Evolutionary conservation across 1,140 invertebrate species (phyloP).

Genomic region (Phymorhynchus buccinoides): DNA sequence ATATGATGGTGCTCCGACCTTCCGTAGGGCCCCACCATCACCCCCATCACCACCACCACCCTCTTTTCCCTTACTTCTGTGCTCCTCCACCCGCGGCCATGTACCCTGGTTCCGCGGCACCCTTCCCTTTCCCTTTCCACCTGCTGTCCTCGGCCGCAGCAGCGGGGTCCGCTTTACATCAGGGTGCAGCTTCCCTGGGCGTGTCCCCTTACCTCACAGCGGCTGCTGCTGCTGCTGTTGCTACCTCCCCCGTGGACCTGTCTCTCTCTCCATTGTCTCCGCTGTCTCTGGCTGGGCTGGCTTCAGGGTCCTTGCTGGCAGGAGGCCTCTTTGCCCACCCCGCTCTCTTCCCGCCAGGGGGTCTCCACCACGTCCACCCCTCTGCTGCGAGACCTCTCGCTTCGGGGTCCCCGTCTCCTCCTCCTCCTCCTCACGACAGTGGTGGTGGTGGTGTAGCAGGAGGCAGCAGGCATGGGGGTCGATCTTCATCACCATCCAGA

Average conservation of each 20-base stretch:
- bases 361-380: neutral
- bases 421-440: too few species aligned
- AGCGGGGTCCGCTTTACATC: neutral
- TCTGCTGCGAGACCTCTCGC: neutral
- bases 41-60: conserved; percentile 52
- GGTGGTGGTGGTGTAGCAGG: too few species aligned
- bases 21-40: conserved; percentile 48
- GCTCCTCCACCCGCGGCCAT: conserved; percentile 48
- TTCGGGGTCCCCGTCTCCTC: neutral
- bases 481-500: neutral
- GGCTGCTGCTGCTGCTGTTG: too few species aligned
- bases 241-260: neutral
- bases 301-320: neutral
- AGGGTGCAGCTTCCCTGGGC: neutral
- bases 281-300: neutral
- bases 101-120: conserved; percentile 3
- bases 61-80: conserved; percentile 59
- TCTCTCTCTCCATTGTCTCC: neutral
- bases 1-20: conserved; percentile 58
- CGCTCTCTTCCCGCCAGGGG: neutral
- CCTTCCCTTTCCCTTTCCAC: conserved; percentile 24
- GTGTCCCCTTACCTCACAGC: neutral
- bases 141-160: neutral
- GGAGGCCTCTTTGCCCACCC: neutral
- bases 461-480: neutral